Evolutionary conservation across 2,797 vertebrate genomes (phyloP).

Genomic region (Sitta carolinensis): DNA sequence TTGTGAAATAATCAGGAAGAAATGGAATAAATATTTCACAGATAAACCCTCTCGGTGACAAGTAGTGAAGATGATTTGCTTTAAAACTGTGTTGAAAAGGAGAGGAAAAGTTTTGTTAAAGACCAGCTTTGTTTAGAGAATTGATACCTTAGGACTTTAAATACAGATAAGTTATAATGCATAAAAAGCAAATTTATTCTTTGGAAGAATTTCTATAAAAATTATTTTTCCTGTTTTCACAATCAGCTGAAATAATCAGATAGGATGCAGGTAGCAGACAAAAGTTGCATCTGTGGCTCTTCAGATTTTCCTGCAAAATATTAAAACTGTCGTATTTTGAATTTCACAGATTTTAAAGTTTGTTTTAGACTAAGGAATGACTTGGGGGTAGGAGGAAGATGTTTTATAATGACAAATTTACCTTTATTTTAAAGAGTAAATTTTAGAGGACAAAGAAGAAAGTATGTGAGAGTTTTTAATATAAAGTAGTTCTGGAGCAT

Average conservation of each 20-base stretch:
- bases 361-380: neutral
- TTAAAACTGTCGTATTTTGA: neutral
- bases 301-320: neutral
- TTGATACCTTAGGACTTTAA: neutral
- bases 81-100: neutral
- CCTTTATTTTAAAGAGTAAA: neutral
- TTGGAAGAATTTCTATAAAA: neutral
- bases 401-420: neutral
- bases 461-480: neutral
- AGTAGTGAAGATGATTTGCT: neutral
- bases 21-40: conserved; percentile 16
- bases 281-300: too few species aligned
- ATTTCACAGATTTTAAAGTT: neutral
- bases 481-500: neutral
- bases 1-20: neutral
- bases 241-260: neutral
- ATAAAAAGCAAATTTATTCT: neutral
- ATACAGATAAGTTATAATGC: neutral
- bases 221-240: neutral
- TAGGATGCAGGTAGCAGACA: neutral
- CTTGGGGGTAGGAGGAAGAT: accelerated
- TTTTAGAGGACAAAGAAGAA: neutral
- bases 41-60: neutral
- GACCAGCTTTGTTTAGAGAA: neutral
- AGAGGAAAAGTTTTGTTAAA: neutral